Base-by-base conservation (phyloP, 2,797 vertebrate species). In the Serranus cabrilla region DNA sequence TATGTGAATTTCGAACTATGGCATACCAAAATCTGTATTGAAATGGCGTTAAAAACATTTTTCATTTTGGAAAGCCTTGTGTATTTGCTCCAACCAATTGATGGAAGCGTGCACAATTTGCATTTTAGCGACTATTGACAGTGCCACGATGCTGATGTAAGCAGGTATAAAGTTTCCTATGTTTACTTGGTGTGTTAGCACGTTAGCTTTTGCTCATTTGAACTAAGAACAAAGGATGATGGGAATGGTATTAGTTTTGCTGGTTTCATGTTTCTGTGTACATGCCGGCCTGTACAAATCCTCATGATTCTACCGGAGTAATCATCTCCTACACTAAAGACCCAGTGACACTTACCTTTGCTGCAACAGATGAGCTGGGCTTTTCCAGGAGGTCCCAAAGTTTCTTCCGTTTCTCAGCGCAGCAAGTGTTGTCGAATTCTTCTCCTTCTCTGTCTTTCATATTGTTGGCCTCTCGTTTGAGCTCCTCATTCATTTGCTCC, bases 361-460 rank as follows among this genome's bases (percentile, higher is more conserved):
- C 98, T 55, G 98, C 98, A 90, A 99, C 97, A 0, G 98, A 99
- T 4, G 98, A 99, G 86, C 98, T 96, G 59, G 98, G 98, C 84
- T 99, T 99, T 93, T 99, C 98, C 84, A 99, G 90, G 11, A 99
- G 97, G 87, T 99, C 98, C 98, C 98, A 99, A 42, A 99, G 97
- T 86, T 98, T 99, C 93, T 98, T 99, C 68, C 98, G 93, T 94
- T 99, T 99, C 52, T 99, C 97, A 0, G 97, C 97, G 31, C 98
- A 99, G 91, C 97, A 99, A 3, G 97, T 97, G 94, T 98, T 98
- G 91, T 99, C 98, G 64, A 99, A 99, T 87, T 99, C 97, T 88
- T 99, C 98, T 5, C 97, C 98, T 55, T 99, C 98, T 51, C 97
- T 93, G 81, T 99, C 98, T 60, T 98, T 96, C 67, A 99, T 57